Evolutionary conservation across 2,113 vertebrate species (phyloP).

Genomic region (Neogale vison): DNA sequence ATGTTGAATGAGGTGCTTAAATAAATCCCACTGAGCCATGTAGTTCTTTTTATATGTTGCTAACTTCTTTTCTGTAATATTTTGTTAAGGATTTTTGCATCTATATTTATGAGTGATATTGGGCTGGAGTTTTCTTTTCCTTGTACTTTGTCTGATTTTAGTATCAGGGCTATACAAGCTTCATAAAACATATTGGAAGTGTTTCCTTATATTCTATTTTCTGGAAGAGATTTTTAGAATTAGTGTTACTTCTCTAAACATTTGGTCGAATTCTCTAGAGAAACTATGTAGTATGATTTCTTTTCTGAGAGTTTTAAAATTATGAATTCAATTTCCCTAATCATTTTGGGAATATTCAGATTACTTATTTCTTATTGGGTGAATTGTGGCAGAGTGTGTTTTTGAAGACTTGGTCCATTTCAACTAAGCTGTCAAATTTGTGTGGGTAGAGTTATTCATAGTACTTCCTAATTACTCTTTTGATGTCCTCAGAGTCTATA

Average conservation of each 20-base stretch:
- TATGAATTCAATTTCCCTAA: background rate
- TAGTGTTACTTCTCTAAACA: background rate
- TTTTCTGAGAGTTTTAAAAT: background rate
- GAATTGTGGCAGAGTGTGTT: background rate
- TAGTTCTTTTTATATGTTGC: background rate
- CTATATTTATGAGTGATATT: background rate
- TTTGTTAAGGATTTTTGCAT: background rate
- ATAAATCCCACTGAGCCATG: background rate
- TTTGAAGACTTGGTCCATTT: background rate
- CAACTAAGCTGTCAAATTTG: background rate
- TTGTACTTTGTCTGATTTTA: background rate
- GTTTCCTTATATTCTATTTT: background rate
- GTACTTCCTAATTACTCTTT: background rate
- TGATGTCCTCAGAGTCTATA: background rate
- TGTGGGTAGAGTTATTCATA: background rate
- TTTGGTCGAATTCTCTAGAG: background rate
- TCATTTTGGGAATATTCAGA: background rate
- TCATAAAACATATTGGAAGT: background rate
- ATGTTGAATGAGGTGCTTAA: background rate
- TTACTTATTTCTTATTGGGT: background rate
- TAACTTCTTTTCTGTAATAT: background rate
- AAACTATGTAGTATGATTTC: background rate
- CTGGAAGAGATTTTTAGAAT: background rate
- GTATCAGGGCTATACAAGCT: background rate
- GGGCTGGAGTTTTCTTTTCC: background rate